Evolutionary conservation across 2,888 invertebrate genomes (phyloP), one percentile per base, ranked within the genome.

Genomic region (Dryomyza anilis): DNA sequence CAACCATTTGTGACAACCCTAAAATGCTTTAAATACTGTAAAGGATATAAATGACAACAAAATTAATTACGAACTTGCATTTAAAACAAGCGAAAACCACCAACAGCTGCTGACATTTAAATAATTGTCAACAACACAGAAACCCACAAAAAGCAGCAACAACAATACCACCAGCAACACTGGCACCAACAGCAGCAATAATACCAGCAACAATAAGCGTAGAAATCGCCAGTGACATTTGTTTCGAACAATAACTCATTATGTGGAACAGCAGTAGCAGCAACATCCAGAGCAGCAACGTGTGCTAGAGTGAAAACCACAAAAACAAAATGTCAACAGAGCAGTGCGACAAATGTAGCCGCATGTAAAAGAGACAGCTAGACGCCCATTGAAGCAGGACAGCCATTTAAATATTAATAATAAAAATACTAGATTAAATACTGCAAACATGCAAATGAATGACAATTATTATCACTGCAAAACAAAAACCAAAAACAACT

Each of bases 231-330:
- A 23, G 48, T 50, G 48, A 50, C 48, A 50, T 50, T 50, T 50
- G 48, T 50, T 19, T 14, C 14, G 23, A 21, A 50, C 23, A 50
- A 50, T 50, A 50, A 50, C 48, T 50, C 21, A 50, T 50, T 50
- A 50, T 23, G 23, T 25, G 23, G 30, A 39, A 36, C 50, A 23
- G 50, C 30, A 48, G 14, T 19, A 50, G 25, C 48, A 48, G 50
- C 21, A 60, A 25, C 23, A 69, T 60, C 61, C 29, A 46, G 6
- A 30, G n/a, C 33, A 52, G n/a, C 25, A 45, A 55, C 14, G 12
- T 33, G 33, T 8, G 12, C 7, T 33, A 12, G 33, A 12, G 39
- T 39, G 39, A 39, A 39, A 39, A n/a, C 39, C 39, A 39, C 4
- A 39, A 7, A 39, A 39, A 39, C n/a, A 7, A 39, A 39, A n/a